Percentiles rank a stretch among this genome's conserved stretches.
phyloP scores from a whole-genome alignment of 2,797 vertebrate genomes.

The Sebastes ruberrimus region DNA sequence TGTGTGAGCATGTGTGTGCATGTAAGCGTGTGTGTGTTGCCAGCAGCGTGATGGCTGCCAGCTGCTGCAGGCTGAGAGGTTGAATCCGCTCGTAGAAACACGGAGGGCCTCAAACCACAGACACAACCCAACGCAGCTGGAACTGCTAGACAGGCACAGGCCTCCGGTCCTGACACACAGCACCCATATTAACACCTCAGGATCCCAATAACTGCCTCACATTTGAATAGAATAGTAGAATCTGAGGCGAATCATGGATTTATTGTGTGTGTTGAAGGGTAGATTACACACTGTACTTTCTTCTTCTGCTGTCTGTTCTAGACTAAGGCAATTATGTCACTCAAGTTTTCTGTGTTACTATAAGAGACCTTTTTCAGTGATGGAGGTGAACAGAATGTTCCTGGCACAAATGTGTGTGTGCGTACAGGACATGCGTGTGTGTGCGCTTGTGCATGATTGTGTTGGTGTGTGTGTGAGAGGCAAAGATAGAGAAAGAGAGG shows the following conservation, averaged over 20 bases:
- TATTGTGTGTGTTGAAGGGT: not conserved
- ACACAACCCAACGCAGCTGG: conserved; percentile 72
- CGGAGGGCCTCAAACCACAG: conserved; percentile 77
- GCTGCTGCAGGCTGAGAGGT: conserved; percentile 75
- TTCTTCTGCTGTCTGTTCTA: conserved; percentile 29
- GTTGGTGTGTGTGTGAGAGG: conserved; percentile 1
- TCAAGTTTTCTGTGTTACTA: conserved; percentile 61
- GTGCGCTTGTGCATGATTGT: not conserved
- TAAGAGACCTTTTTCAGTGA: conserved; percentile 60
- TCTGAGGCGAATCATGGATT: conserved; percentile 5
- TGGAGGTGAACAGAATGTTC: conserved; percentile 76
- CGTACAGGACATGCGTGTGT: conserved; percentile 22
- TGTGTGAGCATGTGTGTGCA: conserved; percentile 49
- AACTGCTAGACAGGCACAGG: conserved; percentile 64
- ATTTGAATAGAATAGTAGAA: conserved; percentile 42
- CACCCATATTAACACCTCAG: conserved; percentile 71
- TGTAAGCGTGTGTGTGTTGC: conserved; percentile 46
- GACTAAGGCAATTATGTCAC: conserved; percentile 54
- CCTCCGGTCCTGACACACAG: conserved; percentile 64
- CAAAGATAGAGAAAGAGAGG: not conserved
- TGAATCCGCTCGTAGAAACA: conserved; percentile 70
- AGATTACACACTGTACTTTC: conserved; percentile 44
- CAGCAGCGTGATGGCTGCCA: conserved; percentile 78
- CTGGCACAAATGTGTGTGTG: conserved; percentile 53
- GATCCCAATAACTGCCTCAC: conserved; percentile 39